Evolutionary conservation across 2,797 vertebrate genomes (phyloP).

Genomic region (Spea hammondii): DNA sequence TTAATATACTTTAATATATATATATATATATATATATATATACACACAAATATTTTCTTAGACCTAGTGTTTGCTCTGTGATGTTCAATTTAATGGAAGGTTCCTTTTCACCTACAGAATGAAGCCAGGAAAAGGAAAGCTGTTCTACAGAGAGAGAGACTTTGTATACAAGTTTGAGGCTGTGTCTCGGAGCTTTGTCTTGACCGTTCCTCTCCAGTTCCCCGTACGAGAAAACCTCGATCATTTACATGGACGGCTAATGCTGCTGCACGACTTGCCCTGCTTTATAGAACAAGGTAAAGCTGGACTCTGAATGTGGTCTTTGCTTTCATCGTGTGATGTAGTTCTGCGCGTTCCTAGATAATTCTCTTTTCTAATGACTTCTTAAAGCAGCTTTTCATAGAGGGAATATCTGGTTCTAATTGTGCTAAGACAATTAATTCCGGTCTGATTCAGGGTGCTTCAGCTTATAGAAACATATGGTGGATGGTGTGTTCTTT

Average conservation of each 20-base stretch:
- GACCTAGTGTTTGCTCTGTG: too few relatives aligned
- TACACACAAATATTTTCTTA: too few relatives aligned
- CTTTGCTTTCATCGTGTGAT: neutral
- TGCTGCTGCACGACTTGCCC: constrained; percentile 87
- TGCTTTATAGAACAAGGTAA: constrained; percentile 92
- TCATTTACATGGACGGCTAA: constrained; percentile 85
- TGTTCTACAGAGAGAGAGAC: constrained; percentile 74
- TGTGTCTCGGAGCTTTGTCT: constrained; percentile 75
- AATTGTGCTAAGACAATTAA: too few relatives aligned
- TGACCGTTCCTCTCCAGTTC: constrained; percentile 86
- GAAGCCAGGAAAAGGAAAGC: constrained; percentile 81
- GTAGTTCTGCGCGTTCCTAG: neutral
- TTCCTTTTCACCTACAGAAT: constrained; percentile 58
- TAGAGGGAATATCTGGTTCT: too few relatives aligned
- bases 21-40: too few relatives aligned
- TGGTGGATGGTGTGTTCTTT: too few relatives aligned
- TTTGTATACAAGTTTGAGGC: constrained; percentile 84
- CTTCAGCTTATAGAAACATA: too few relatives aligned
- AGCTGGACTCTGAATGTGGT: constrained; percentile 3
- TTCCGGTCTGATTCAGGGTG: too few relatives aligned
- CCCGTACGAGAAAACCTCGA: constrained; percentile 81
- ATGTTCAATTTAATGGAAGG: too few relatives aligned
- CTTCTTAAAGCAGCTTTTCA: too few relatives aligned
- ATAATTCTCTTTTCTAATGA: too few relatives aligned
- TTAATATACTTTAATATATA: too few relatives aligned